Percentiles rank a stretch among this genome's conserved stretches.
phyloP scores from a whole-genome alignment of 2,113 vertebrate species.

The Girardinichthys multiradiatus region DNA sequence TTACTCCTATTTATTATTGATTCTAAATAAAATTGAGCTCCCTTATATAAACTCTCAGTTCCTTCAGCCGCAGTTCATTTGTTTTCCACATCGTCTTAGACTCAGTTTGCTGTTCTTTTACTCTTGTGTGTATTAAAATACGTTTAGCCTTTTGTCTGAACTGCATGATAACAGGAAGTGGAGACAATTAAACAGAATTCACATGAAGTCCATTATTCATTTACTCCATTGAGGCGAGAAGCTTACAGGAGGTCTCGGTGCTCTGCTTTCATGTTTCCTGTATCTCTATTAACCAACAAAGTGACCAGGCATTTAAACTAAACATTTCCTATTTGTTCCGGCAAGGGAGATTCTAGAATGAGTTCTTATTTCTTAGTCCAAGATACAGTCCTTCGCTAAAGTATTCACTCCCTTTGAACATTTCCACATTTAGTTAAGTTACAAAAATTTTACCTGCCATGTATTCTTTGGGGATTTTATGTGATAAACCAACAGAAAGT shows the following conservation, averaged over 20 bases:
- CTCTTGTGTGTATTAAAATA: background rate
- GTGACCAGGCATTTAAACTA: background rate
- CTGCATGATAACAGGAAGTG: slow-evolving; percentile 1
- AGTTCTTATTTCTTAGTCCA: background rate
- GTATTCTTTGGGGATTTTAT: background rate
- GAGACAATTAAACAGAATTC: slow-evolving; percentile 17
- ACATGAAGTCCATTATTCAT: slow-evolving; percentile 1
- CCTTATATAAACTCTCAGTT: background rate
- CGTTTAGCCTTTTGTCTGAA: slow-evolving; percentile 14
- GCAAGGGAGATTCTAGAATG: background rate
- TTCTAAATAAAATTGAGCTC: background rate
- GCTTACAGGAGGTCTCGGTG: slow-evolving; percentile 15
- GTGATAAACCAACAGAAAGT: background rate
- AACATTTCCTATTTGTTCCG: background rate
- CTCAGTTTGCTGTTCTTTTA: background rate
- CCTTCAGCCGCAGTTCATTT: background rate
- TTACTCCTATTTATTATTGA: background rate
- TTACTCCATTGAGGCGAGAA: slow-evolving; percentile 11
- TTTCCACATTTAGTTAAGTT: background rate
- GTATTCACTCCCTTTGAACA: background rate
- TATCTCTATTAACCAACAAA: slow-evolving; percentile 18
- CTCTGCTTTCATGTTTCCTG: slow-evolving; percentile 12
- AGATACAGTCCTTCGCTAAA: background rate
- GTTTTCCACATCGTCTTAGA: background rate
- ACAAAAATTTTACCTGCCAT: background rate